phyloP scores from a whole-genome alignment of 2,113 vertebrate species.

The Lanius ludovicianus region DNA sequence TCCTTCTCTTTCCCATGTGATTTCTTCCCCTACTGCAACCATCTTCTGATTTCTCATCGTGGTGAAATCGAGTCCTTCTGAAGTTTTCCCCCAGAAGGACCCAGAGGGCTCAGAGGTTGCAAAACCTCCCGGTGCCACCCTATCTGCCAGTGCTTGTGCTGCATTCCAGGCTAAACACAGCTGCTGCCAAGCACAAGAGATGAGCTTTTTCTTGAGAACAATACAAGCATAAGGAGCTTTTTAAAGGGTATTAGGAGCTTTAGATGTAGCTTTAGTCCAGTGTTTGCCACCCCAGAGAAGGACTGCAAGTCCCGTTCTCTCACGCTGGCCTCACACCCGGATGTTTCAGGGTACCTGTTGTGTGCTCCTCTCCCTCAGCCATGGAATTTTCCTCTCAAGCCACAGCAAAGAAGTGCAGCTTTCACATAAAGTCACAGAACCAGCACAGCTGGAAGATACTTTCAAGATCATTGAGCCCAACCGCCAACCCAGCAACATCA shows the following conservation, averaged over 20 bases:
- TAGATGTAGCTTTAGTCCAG: background rate
- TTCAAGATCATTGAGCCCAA: background rate
- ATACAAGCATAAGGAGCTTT: background rate
- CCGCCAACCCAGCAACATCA: background rate
- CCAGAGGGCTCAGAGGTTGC: background rate
- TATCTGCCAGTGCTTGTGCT: background rate
- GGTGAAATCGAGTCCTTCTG: background rate
- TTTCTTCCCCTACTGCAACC: background rate
- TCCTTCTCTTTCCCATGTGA: background rate
- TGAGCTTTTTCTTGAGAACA: slow-evolving; percentile 26
- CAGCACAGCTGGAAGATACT: background rate
- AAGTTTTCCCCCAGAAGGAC: background rate
- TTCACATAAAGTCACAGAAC: background rate
- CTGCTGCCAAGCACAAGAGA: background rate
- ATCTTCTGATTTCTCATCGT: fast-evolving
- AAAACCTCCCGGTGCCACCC: background rate
- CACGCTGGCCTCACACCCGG: background rate
- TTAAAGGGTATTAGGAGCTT: background rate
- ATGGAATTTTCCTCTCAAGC: background rate
- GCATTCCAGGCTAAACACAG: background rate
- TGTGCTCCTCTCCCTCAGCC: background rate
- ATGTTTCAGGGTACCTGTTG: background rate
- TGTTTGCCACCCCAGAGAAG: background rate
- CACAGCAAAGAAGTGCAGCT: background rate
- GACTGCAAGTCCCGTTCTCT: background rate